phyloP scores from a whole-genome alignment of 2,113 vertebrate genomes.

The Clarias macrocephalus region DNA sequence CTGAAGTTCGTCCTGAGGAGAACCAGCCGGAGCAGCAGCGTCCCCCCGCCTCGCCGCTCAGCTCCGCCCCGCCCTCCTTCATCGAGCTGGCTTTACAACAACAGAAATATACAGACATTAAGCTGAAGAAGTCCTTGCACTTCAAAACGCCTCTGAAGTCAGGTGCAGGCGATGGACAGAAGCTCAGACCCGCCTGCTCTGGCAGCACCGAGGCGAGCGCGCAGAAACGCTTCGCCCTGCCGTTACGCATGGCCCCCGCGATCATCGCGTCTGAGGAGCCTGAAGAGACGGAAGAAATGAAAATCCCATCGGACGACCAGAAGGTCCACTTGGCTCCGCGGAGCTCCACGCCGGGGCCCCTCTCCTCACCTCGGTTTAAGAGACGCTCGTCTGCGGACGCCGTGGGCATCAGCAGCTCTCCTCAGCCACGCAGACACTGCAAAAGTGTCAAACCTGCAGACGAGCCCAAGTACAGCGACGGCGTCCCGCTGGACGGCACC shows the following conservation, averaged over 20 bases:
- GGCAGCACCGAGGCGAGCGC: neutral
- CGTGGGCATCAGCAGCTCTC: constrained; percentile 49
- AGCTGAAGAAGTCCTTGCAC: constrained; percentile 49
- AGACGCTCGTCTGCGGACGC: constrained; percentile 55
- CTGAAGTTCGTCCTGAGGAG: neutral
- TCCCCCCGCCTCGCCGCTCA: neutral
- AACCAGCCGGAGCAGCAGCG: neutral
- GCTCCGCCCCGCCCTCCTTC: constrained; percentile 1
- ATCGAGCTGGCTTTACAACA: constrained; percentile 58
- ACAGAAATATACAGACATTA: constrained; percentile 14
- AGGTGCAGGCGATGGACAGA: neutral
- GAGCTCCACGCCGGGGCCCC: neutral
- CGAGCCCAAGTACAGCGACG: constrained; percentile 62
- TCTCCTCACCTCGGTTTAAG: constrained; percentile 45
- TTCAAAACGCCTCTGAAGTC: constrained; percentile 46
- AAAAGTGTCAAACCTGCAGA: constrained; percentile 66
- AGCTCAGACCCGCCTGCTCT: neutral
- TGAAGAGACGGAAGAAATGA: neutral
- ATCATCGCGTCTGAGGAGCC: constrained; percentile 18
- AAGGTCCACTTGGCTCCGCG: constrained; percentile 39
- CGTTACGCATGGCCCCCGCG: constrained; percentile 70
- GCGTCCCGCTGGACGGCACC: constrained; percentile 73
- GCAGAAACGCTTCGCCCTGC: constrained; percentile 79
- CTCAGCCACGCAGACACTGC: constrained; percentile 55
- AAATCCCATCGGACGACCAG: neutral